Evolutionary conservation across 2,797 vertebrate species (phyloP).

Genomic region (Antrozous pallidus): DNA sequence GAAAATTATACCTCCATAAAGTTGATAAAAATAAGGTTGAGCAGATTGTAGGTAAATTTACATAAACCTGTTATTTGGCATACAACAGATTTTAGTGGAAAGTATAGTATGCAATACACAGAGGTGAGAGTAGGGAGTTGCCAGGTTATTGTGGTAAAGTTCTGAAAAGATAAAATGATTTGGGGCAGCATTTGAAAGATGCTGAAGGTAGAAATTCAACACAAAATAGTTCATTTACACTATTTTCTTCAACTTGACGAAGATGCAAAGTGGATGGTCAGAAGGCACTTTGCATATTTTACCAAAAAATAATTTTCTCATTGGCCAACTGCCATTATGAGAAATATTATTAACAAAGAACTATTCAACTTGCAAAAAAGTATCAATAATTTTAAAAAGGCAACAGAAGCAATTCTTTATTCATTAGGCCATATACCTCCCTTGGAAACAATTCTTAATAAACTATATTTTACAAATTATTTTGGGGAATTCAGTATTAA

Average conservation of each 20-base stretch:
- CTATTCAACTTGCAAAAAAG: not conserved
- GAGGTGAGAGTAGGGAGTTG: not conserved
- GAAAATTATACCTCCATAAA: not conserved
- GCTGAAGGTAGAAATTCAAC: not conserved
- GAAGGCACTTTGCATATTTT: constrained; percentile 10
- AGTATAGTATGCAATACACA: not conserved
- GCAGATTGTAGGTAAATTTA: not conserved
- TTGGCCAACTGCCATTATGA: not conserved
- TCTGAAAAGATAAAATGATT: not conserved
- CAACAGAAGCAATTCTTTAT: not conserved
- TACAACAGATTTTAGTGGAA: not conserved
- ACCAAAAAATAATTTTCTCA: constrained; percentile 10
- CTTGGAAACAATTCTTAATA: not conserved
- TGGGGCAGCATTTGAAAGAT: not conserved
- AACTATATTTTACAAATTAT: not conserved
- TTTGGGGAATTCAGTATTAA: not conserved
- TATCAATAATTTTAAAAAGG: not conserved
- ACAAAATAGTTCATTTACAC: not conserved
- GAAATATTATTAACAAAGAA: not conserved
- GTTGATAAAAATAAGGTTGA: constrained; percentile 21
- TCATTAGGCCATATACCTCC: not conserved
- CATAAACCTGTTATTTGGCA: not conserved
- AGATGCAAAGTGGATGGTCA: not conserved
- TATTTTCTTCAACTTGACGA: constrained; percentile 3
- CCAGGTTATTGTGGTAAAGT: not conserved